These are phyloP conservation scores for Protodeltote pygarga DNA, from an alignment of 2,888 invertebrate genomes.

Conservation along the genomic window DNA sequence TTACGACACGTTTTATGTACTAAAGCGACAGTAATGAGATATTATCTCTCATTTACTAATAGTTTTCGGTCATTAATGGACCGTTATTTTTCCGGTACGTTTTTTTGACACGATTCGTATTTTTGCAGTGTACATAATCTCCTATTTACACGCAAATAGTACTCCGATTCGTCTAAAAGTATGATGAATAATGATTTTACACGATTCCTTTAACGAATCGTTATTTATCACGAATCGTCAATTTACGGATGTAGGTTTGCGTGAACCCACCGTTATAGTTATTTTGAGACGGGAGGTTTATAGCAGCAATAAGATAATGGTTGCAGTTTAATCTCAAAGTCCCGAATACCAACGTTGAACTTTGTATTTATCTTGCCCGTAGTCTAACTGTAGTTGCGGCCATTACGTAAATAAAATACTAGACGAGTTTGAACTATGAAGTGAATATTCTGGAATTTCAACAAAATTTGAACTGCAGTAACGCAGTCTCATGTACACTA, in stretches of 20 bases:
- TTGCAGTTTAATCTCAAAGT: constrained; percentile 40
- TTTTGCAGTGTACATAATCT: too few species aligned
- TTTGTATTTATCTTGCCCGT: constrained; percentile 28
- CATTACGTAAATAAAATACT: constrained; percentile 24
- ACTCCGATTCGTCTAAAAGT: too few species aligned
- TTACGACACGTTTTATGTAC: constrained; percentile 38
- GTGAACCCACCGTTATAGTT: too few species aligned
- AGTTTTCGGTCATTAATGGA: constrained; percentile 32
- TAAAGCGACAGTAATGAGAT: constrained; percentile 34
- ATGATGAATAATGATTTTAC: too few species aligned
- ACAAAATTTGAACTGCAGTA: too few species aligned
- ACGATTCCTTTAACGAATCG: too few species aligned
- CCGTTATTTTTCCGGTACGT: constrained; percentile 37
- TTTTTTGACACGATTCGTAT: too few species aligned
- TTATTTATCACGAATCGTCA: too few species aligned
- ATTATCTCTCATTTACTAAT: constrained; percentile 54
- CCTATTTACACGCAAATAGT: too few species aligned
- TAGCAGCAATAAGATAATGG: constrained; percentile 45
- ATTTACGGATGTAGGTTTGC: too few species aligned
- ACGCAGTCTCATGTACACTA: too few species aligned
- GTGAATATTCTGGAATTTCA: constrained; percentile 2
- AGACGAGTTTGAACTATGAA: constrained; percentile 6
- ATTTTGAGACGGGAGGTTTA: constrained; percentile 53
- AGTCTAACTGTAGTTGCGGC: constrained; percentile 5
- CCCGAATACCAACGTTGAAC: constrained; percentile 20